Base-by-base conservation (phyloP, 1,140 invertebrate species). In the Magallana ariakensis region DNA sequence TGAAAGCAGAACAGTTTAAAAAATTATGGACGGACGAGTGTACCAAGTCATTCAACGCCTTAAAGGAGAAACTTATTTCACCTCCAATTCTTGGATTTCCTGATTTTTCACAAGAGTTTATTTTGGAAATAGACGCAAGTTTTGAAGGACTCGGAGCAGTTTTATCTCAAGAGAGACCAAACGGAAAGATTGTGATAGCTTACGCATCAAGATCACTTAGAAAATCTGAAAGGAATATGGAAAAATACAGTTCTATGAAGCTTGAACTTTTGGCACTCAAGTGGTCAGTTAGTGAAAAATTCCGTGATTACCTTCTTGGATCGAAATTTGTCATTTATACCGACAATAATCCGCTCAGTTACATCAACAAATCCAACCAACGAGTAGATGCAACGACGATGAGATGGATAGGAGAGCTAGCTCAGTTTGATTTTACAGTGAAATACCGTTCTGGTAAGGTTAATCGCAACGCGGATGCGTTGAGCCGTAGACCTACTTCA, bases 141-240 rank as follows among this genome's bases (percentile, higher is more conserved):
- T 62, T 89, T 56, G 54, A 62, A 8, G 92, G 89, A 19, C 26
- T 93, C 13, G 93, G 93, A 22, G 91, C 90, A 16, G 92, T 92
- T 16, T 83, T 90, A 66, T 90, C 83, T 84, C 87, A 86, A 88
- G 58, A 89, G 55, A 85, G 88, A 81, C 80, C 75, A 11, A 16
- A 82, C 0, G 54, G 57, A 22, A 82, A 83, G 26, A 56, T 85
- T 7, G 86, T 89, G 10, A 87, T 90, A 19, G 85, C 85, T 15
- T 88, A 90, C 80, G 88, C 88, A 2, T 88, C 81, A 15, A 53
- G 89, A 54, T 82, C 81, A 46, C 70, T 90, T 19, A 55, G 85
- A 81, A 55, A 85, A 8, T 46, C 90, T 75, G 2, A 91, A 91
- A 60, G 91, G 90, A 33, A 91, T 80, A 88, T 85, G 84, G 54